A percentile compares a stretch with the other conserved stretches of the same genome.
phyloP scores from a whole-genome alignment of 2,797 vertebrate genomes.

The Acrossocheilus wenchowensis region DNA sequence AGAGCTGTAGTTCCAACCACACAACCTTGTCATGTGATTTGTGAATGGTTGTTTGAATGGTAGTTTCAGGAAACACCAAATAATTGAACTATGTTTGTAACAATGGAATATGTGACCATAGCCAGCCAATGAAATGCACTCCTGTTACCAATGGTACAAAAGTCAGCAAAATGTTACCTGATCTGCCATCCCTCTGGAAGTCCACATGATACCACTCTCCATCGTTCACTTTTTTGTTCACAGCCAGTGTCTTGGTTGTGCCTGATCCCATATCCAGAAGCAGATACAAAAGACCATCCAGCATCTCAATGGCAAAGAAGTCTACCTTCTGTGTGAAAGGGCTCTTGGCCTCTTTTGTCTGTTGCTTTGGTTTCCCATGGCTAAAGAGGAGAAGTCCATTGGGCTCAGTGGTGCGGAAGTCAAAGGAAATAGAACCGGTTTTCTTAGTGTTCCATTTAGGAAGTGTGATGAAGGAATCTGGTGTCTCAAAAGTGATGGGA shows the following conservation, averaged over 20 bases:
- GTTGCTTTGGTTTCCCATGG: conserved; percentile 93
- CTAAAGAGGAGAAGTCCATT: conserved; percentile 97
- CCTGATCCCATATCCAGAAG: conserved; percentile 98
- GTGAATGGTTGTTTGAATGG: background rate
- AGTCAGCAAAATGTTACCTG: conserved; percentile 78
- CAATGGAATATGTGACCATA: background rate
- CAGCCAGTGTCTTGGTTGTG: conserved; percentile 93
- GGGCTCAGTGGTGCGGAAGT: conserved; percentile 97
- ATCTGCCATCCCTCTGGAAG: conserved; percentile 94
- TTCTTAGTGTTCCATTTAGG: conserved; percentile 99
- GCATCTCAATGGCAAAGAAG: conserved; percentile 98
- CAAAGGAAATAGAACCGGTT: conserved; percentile 97
- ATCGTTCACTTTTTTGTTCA: conserved; percentile 97
- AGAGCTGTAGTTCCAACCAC: background rate
- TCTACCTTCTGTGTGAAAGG: conserved; percentile 93
- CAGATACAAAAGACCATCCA: conserved; percentile 95
- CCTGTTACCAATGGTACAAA: background rate
- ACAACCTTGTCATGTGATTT: background rate
- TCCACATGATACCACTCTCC: conserved; percentile 99
- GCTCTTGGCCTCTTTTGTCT: conserved; percentile 91
- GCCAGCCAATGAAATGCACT: background rate
- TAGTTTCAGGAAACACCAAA: background rate
- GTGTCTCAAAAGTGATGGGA: conserved; percentile 97
- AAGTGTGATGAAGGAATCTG: conserved; percentile 93
- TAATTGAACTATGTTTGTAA: background rate